These are phyloP conservation scores for Gopherus flavomarginatus DNA, from an alignment of 2,113 vertebrate genomes.

Conservation along the genomic window DNA sequence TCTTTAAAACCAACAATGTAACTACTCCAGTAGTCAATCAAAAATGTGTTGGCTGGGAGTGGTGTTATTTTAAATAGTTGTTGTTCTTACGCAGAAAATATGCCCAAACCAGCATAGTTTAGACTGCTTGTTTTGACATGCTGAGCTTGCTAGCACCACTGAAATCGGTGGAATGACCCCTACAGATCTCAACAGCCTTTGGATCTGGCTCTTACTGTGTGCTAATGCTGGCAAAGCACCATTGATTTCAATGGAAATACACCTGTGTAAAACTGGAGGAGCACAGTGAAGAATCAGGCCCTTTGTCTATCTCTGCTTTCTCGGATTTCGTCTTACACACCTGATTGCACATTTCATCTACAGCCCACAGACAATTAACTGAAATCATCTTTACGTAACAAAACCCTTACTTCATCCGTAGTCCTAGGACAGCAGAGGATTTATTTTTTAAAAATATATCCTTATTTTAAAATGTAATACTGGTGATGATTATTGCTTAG, in stretches of 20 bases:
- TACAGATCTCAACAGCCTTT: neutral
- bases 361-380: neutral
- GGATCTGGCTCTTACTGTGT: neutral
- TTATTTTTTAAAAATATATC: neutral
- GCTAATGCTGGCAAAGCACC: neutral
- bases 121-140: fast-evolving
- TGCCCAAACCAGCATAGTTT: neutral
- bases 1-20: neutral
- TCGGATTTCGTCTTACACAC: neutral
- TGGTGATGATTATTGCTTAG: neutral
- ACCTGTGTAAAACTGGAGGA: neutral
- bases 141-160: neutral
- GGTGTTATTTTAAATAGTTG: no score
- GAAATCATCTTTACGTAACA: neutral
- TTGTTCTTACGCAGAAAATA: neutral
- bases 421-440: neutral
- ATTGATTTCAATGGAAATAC: neutral
- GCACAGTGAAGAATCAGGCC: neutral
- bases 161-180: neutral
- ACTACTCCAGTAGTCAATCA: neutral
- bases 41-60: neutral
- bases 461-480: neutral
- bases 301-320: neutral
- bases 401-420: neutral
- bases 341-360: neutral